Base-by-base conservation (phyloP, 2,113 vertebrate genomes). In the Pleuronectes platessa region DNA sequence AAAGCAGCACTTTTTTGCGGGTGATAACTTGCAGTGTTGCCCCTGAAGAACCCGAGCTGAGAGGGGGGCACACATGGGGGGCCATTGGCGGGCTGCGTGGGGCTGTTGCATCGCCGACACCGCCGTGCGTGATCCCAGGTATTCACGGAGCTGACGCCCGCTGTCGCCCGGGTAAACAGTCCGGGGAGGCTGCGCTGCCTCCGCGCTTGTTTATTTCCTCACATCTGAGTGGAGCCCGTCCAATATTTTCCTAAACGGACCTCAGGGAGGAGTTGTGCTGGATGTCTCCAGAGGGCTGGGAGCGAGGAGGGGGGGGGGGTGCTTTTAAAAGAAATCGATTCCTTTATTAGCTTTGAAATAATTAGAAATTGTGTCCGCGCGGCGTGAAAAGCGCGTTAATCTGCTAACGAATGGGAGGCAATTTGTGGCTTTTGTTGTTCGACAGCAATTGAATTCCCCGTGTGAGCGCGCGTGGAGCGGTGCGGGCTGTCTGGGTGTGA, bases 271-370 rank as follows among this genome's bases (percentile, higher is more conserved):
- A 90, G 71, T 86, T 83, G 66, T 77, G 79, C 56, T 61, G 77
- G 49, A 80, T 88, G 68, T 88, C 85, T 90, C 83, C 13, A 23
- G 76, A 68, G 7, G 51, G 20, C 6, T 23, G 51, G 37, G 54
- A 56, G 61, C 58, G 35, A 15, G 17, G 27, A 31, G 5, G 73
- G 68, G 76, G 35, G 61, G 27, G 61, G 54, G 87, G 65, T 73
- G 71, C 1, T 51, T 67, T 61, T 26, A 65, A 31, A 67, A 59
- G 72, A 83, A 86, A 91, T 89, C 89, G 75, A 90, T 91, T 45
- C 40, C 68, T 76, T 68, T 88, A 89, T 91, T 91, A 86, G 86
- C 89, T 88, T 86, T 90, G 76, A 89, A 93, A 91, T 90, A 87
- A 92, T 94, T 92, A 84, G 76, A 90, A 89, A 56, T 78, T 23